phyloP scores from a whole-genome alignment of 2,888 invertebrate species.

The Drosophila bunnanda region DNA sequence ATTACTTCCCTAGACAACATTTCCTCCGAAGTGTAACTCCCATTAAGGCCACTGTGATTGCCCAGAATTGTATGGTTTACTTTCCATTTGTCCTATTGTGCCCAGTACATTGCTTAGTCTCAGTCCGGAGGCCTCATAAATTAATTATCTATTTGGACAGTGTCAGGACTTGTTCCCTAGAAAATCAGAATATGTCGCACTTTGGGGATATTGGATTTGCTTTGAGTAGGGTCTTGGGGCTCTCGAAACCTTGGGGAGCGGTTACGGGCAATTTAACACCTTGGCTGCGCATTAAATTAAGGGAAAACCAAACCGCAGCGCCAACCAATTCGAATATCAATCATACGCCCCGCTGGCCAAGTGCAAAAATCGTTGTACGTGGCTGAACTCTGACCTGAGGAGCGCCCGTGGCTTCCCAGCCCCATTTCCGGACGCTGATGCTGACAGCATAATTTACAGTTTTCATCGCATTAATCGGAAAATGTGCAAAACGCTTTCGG shows the following conservation, averaged over 20 bases:
- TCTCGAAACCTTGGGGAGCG: constrained; percentile 6
- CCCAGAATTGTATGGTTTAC: background rate
- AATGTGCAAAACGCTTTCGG: constrained; percentile 49
- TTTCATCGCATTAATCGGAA: constrained; percentile 39
- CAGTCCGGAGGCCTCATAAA: background rate
- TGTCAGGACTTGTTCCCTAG: background rate
- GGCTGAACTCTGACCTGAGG: constrained; percentile 40
- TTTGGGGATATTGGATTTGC: constrained; percentile 3
- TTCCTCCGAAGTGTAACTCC: background rate
- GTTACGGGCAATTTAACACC: constrained; percentile 46
- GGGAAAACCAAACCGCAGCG: constrained; percentile 21
- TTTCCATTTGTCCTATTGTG: constrained; percentile 11
- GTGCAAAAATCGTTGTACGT: constrained; percentile 36
- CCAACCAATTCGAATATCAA: constrained; percentile 56
- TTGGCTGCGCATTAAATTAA: constrained; percentile 33
- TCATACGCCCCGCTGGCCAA: constrained; percentile 66
- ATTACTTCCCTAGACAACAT: background rate
- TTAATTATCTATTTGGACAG: constrained; percentile 4
- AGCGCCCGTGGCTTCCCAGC: constrained; percentile 4
- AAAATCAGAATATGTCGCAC: background rate
- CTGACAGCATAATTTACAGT: constrained; percentile 58
- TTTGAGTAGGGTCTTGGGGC: too few relatives aligned
- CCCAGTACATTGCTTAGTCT: background rate
- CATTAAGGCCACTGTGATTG: background rate
- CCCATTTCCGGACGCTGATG: constrained; percentile 28